Evolutionary conservation across 2,797 vertebrate genomes (phyloP).

Genomic region (Propithecus deckenii): DNA sequence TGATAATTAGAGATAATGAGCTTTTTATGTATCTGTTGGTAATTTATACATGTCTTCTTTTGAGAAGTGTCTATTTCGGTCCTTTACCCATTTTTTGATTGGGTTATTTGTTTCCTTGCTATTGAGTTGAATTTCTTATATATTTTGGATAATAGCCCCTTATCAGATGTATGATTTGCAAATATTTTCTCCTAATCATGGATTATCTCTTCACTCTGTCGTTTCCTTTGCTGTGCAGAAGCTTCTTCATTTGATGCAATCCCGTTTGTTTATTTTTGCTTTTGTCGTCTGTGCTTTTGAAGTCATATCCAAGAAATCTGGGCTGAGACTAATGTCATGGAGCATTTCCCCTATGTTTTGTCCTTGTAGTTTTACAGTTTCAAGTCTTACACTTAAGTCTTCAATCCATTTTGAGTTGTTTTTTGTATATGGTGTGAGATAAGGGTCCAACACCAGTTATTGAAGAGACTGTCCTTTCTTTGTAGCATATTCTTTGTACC

Average conservation of each 20-base stretch:
- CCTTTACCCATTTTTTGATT: not conserved
- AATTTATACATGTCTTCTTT: not conserved
- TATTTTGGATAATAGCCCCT: not conserved
- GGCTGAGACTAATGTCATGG: not conserved
- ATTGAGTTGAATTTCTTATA: not conserved
- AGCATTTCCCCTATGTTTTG: not conserved
- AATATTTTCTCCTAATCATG: not conserved
- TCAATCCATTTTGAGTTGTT: not conserved
- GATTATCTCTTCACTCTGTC: not conserved
- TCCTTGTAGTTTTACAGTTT: not conserved
- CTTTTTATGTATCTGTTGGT: not conserved
- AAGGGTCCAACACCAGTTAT: not conserved
- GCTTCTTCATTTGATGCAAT: not conserved
- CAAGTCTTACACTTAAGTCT: not conserved
- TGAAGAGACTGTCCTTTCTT: not conserved
- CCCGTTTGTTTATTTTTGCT: not conserved
- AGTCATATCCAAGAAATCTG: not conserved
- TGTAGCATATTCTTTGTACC: not conserved
- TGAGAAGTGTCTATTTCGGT: not conserved
- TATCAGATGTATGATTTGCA: not conserved
- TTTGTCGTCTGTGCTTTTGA: not conserved
- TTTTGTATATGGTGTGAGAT: not conserved
- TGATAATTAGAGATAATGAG: not conserved
- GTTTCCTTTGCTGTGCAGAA: not conserved
- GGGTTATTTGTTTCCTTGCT: not conserved